phyloP scores from a whole-genome alignment of 1,140 invertebrate genomes.

The Hylaeus volcanicus region DNA sequence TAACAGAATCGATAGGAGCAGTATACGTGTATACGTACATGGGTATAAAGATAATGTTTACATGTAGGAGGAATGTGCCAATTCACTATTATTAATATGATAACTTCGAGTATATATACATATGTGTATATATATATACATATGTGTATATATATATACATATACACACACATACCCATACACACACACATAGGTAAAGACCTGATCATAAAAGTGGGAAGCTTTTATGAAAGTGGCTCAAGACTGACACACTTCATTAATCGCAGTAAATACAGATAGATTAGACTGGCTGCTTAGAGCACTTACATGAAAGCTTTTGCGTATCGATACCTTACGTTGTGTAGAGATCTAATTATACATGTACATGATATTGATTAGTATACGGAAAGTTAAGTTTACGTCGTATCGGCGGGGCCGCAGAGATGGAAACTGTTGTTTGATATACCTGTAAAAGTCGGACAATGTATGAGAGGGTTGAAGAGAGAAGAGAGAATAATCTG shows the following conservation, averaged over 20 bases:
- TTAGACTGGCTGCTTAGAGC: conserved; percentile 27
- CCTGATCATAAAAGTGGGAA: conserved; percentile 51
- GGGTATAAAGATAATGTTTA: conserved; percentile 48
- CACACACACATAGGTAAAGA: conserved; percentile 33
- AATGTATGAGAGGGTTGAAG: not conserved
- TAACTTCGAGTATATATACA: conserved; percentile 55
- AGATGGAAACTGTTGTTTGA: conserved; percentile 13
- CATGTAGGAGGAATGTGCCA: conserved; percentile 54
- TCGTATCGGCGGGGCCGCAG: not conserved
- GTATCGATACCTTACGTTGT: conserved; percentile 24
- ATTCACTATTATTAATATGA: conserved; percentile 64
- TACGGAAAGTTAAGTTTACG: conserved; percentile 27
- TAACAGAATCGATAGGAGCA: not conserved
- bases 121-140: conserved; percentile 49
- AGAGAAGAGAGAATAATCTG: conserved; percentile 32
- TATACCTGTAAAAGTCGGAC: not conserved
- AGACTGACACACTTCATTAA: conserved; percentile 45
- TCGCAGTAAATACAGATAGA: conserved; percentile 19
- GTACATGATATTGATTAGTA: conserved; percentile 47
- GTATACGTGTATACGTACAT: conserved; percentile 37
- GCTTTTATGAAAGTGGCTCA: conserved; percentile 53
- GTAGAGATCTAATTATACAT: conserved; percentile 47
- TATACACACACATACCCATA: conserved; percentile 31
- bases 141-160: conserved; percentile 55
- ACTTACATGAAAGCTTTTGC: conserved; percentile 47